Conservation (phyloP, 2,113 vertebrate species). For the Chroicocephalus ridibundus region DNA sequence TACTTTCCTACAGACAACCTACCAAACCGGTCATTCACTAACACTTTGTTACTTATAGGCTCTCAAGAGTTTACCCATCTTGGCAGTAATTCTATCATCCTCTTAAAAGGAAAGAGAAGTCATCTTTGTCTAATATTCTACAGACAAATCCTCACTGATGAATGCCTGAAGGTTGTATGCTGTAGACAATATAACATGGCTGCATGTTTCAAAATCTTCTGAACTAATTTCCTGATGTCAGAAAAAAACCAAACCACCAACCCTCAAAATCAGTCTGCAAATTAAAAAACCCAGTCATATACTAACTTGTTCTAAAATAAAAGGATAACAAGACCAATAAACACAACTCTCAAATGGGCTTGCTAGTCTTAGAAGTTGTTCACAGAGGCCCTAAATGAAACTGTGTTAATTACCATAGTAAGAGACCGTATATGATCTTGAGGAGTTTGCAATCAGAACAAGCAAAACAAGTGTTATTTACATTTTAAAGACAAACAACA, state of each 20-base stretch:
- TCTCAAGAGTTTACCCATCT: not conserved
- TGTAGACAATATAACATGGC: not conserved
- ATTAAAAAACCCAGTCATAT: not conserved
- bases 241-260: not conserved
- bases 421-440: not conserved
- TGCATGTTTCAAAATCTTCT: not conserved
- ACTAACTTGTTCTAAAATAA: not conserved
- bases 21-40: not conserved
- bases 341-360: not conserved
- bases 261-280: not conserved
- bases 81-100: not conserved
- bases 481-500: not conserved
- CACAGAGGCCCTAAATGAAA: not conserved
- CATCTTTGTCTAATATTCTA: not conserved
- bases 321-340: not conserved
- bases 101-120: not conserved
- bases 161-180: not conserved
- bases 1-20: not conserved
- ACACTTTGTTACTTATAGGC: not conserved
- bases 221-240: not conserved
- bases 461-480: not conserved
- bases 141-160: not conserved
- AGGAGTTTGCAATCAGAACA: not conserved
- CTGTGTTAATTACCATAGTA: not conserved
- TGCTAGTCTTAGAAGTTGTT: not conserved